These are phyloP conservation scores for Sibirionetta formosa DNA, from an alignment of 2,797 vertebrate species.

Conservation along the genomic window DNA sequence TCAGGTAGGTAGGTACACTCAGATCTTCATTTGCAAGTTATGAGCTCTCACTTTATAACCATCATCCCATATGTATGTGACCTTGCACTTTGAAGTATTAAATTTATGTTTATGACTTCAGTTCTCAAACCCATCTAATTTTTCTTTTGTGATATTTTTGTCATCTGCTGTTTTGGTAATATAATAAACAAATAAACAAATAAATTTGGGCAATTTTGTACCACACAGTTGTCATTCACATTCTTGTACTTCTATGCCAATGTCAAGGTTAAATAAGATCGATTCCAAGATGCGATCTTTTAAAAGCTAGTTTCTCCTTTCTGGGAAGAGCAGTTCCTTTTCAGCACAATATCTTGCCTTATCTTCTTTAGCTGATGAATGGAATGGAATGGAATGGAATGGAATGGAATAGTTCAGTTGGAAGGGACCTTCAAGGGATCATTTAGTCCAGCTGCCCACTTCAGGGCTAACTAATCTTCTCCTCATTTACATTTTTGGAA, in stretches of 20 bases:
- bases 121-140: not conserved
- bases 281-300: not conserved
- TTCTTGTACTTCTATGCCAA: not conserved
- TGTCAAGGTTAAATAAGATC: not conserved
- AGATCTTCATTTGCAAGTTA: not conserved
- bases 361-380: not conserved
- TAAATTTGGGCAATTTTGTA: not conserved
- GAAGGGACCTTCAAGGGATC: not conserved
- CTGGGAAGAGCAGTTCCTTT: not conserved
- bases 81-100: not conserved
- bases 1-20: not conserved
- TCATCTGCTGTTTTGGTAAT: not conserved
- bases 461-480: not conserved
- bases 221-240: not conserved
- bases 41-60: not conserved
- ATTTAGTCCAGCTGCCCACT: not conserved
- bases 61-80: accelerated
- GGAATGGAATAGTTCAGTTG: not conserved
- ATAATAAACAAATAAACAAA: too few relatives aligned
- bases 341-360: not conserved
- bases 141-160: not conserved
- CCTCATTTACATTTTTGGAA: not conserved
- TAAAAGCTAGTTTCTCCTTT: not conserved
- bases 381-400: too few relatives aligned
- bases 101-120: not conserved